These are phyloP conservation scores for Lamellibrachia satsuma DNA, from an alignment of 2,888 invertebrate species.

Conservation along the genomic window DNA sequence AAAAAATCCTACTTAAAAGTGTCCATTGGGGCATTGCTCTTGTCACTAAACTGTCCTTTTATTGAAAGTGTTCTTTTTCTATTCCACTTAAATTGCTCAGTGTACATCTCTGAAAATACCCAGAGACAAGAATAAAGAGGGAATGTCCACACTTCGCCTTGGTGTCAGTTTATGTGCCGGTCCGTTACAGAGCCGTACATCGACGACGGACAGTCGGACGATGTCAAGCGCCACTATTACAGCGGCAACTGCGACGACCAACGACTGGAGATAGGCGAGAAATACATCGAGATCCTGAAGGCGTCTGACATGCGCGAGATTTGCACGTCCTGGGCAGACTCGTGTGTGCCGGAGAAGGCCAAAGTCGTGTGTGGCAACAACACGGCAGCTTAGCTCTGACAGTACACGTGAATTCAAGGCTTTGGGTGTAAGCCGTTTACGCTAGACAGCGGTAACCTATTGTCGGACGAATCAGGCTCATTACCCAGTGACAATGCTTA, in stretches of 20 bases:
- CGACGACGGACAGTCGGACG: not conserved
- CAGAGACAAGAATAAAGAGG: not conserved
- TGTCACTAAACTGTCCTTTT: too few relatives aligned
- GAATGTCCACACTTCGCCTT: too few relatives aligned
- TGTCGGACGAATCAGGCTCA: not conserved
- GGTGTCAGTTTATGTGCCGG: not conserved
- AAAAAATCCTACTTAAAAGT: too few relatives aligned
- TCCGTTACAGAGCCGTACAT: not conserved
- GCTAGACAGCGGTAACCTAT: not conserved
- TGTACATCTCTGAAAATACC: too few relatives aligned
- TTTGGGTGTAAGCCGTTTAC: not conserved
- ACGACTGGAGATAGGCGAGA: not conserved
- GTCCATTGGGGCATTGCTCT: too few relatives aligned
- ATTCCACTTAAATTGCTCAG: too few relatives aligned
- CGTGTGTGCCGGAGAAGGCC: not conserved
- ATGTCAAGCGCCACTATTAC: not conserved
- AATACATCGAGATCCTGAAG: not conserved
- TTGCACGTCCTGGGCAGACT: not conserved
- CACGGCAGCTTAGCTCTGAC: not conserved
- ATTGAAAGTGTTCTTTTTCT: too few relatives aligned
- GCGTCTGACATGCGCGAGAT: not conserved
- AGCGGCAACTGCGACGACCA: not conserved
- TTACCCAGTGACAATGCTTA: not conserved
- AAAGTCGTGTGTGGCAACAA: not conserved
- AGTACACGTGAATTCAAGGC: not conserved